These are phyloP conservation scores for Gadopsis marmoratus DNA, from an alignment of 2,797 vertebrate species.

Conservation along the genomic window DNA sequence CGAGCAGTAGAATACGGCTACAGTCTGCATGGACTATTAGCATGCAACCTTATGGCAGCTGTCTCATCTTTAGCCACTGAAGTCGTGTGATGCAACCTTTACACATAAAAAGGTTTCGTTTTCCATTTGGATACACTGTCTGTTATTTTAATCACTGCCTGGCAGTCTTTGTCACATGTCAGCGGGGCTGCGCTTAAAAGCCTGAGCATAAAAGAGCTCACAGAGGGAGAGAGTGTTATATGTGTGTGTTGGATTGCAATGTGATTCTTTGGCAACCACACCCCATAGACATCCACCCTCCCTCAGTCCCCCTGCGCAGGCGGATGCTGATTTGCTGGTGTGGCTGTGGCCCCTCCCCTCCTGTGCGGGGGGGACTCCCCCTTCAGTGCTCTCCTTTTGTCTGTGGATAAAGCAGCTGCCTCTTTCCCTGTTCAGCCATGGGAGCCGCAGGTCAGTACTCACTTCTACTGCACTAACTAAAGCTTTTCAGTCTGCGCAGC, in stretches of 20 bases:
- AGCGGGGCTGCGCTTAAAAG: conserved; percentile 49
- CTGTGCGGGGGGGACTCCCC: conserved; percentile 55
- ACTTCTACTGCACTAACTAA: conserved; percentile 71
- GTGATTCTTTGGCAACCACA: conserved; percentile 75
- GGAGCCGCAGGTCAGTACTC: conserved; percentile 87
- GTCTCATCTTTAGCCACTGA: neutral
- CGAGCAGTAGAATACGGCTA: conserved; percentile 4
- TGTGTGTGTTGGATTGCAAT: conserved; percentile 63
- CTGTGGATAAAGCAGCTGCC: conserved; percentile 84
- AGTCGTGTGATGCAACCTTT: neutral
- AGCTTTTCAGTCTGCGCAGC: conserved; percentile 63
- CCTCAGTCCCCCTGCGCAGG: conserved; percentile 44
- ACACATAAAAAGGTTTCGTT: neutral
- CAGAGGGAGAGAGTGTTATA: conserved; percentile 21
- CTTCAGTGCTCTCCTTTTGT: conserved; percentile 84
- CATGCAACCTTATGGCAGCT: accelerated
- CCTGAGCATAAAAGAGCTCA: conserved; percentile 52
- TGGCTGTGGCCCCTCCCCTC: conserved; percentile 71
- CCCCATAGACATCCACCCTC: conserved; percentile 60
- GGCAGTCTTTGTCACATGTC: conserved; percentile 40
- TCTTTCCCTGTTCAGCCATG: conserved; percentile 87
- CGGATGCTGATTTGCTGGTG: conserved; percentile 74
- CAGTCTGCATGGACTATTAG: neutral
- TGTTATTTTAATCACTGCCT: conserved; percentile 36
- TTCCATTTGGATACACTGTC: conserved; percentile 25